A percentile compares a stretch with the other conserved stretches of the same genome.
Conservation (phyloP, 2,888 invertebrate species). For the Drosophila atroscutellata region DNA sequence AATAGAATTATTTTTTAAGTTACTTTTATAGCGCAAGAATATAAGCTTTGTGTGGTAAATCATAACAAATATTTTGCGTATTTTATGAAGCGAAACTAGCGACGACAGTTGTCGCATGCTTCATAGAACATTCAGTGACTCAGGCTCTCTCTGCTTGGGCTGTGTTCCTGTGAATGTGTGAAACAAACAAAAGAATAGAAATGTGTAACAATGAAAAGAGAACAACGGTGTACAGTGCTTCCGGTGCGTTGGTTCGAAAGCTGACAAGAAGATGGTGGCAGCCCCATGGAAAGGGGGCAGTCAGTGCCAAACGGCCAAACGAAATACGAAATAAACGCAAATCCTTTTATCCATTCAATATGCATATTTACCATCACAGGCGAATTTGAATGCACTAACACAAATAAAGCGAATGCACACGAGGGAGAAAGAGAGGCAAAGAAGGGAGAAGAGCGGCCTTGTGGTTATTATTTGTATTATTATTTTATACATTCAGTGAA, state of each 20-base stretch:
- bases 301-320: slow-evolving; percentile 38
- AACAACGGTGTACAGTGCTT: slow-evolving; percentile 49
- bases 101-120: slow-evolving; percentile 19
- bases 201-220: slow-evolving; percentile 56
- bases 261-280: slow-evolving; percentile 11
- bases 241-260: slow-evolving; percentile 58
- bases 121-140: slow-evolving; percentile 48
- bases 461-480: slow-evolving; percentile 67
- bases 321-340: slow-evolving; percentile 63
- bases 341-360: slow-evolving; percentile 77
- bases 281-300: slow-evolving; percentile 2
- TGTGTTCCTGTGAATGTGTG: slow-evolving; percentile 34
- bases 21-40: background rate
- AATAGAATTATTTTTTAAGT: background rate
- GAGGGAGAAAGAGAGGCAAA: background rate
- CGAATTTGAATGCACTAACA: slow-evolving; percentile 34
- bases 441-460: slow-evolving; percentile 48
- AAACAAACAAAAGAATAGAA: slow-evolving; percentile 13
- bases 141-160: slow-evolving; percentile 3
- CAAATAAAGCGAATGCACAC: slow-evolving; percentile 45
- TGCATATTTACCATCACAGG: slow-evolving; percentile 43
- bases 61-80: slow-evolving; percentile 9
- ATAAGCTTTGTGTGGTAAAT: background rate
- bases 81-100: slow-evolving; percentile 29
- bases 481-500: slow-evolving; percentile 69